Base-by-base conservation (phyloP, 1,140 invertebrate genomes). In the Plodia interpunctella region DNA sequence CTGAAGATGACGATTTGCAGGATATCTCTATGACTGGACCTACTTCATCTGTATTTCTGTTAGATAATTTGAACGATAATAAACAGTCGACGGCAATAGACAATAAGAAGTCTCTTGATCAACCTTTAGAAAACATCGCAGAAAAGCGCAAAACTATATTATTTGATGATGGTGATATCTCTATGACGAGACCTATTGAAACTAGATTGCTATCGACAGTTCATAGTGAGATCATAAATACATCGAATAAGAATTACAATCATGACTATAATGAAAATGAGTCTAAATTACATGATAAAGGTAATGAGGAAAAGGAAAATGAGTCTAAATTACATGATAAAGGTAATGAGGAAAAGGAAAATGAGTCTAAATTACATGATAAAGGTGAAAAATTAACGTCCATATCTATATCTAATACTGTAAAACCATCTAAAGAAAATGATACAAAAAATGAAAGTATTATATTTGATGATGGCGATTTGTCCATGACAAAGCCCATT, bases 1-100 rank as follows among this genome's bases (percentile, higher is more conserved):
- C 72, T 9, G 67, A 67, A 9, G 56, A 65, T 25, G 18, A 55
- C 51, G 53, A 60, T 17, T 56, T 28, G 51, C 60, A 55, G n/a
- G 57, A 74, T 28, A 57, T 76, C 5, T 74, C 73, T 38, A 54
- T 72, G 13, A 74, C 69, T 5, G 51, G 65, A 62, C 58, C 58
- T 28, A 51, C 74, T 17, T 58, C 66, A 18, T n/a, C 63, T 11
- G 60, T 66, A 49, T 59, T 70, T 15, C 57, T 64, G 13, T 5
- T 15, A 20, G 18, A 0, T 19, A 51, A 51, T 20, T 15, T 19
- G 10, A 18, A 51, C 6, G 15, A 51, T 2, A 51, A 51, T 20
- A 20, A 50, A 50, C n/a, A 28, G 3, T 5, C 28, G 28, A 28
- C 28, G 3, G 28, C 4, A 28, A 9, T 28, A 28, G 9, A 3